phyloP scores from a whole-genome alignment of 2,113 vertebrate species.

The Cairina moschata region DNA sequence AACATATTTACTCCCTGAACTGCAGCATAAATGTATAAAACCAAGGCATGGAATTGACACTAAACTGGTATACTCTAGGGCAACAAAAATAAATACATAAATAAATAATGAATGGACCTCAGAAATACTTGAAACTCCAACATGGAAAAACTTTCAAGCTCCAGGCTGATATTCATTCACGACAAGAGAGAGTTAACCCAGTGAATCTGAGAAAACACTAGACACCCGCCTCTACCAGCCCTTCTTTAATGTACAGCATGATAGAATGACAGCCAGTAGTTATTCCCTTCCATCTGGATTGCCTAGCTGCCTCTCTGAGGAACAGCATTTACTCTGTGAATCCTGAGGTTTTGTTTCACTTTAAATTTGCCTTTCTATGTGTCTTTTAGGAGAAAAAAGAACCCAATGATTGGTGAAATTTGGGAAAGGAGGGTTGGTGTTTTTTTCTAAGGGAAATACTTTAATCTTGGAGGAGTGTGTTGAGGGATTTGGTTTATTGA shows the following conservation, averaged over 20 bases:
- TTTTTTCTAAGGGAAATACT: neutral
- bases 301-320: neutral
- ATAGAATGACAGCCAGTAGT: neutral
- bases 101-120: neutral
- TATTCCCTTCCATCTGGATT: neutral
- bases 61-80: neutral
- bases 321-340: neutral
- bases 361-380: neutral
- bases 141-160: neutral
- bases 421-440: neutral
- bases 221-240: neutral
- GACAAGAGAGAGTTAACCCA: neutral
- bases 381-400: neutral
- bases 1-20: neutral
- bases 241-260: neutral
- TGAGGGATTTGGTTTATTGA: neutral
- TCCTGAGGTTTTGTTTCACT: neutral
- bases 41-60: accelerated
- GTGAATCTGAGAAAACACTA: neutral
- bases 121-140: neutral
- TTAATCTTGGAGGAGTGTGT: neutral
- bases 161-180: neutral
- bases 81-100: neutral
- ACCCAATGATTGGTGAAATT: neutral
- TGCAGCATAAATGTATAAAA: neutral